phyloP scores from a whole-genome alignment of 2,888 invertebrate species.

The Cylloceria caligata region DNA sequence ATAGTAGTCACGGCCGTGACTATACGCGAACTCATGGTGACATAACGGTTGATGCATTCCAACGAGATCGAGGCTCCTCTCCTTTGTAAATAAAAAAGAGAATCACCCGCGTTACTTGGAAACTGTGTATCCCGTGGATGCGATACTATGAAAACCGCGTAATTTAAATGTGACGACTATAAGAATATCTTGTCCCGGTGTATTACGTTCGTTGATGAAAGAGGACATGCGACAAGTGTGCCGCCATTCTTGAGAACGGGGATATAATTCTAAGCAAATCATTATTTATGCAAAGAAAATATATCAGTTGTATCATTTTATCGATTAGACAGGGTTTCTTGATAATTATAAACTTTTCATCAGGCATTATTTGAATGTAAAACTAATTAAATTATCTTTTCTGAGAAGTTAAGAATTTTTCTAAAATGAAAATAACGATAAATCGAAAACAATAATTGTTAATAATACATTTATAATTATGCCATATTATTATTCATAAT shows the following conservation, averaged over 20 bases:
- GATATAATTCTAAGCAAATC: not conserved
- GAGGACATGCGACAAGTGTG: conserved; percentile 38
- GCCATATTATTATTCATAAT: too few relatives aligned
- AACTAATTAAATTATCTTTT: not conserved
- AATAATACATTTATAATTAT: too few relatives aligned
- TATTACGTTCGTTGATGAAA: conserved; percentile 49
- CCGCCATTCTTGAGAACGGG: not conserved
- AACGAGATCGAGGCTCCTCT: conserved; percentile 68
- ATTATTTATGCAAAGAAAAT: not conserved
- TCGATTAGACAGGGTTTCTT: too few relatives aligned
- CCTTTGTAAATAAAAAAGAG: conserved; percentile 33
- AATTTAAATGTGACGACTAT: conserved; percentile 16
- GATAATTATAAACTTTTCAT: too few relatives aligned
- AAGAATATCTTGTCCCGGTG: conserved; percentile 32
- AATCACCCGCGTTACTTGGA: conserved; percentile 27
- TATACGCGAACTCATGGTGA: conserved; percentile 72
- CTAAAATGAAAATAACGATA: too few relatives aligned
- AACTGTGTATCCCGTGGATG: conserved; percentile 36
- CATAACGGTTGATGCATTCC: conserved; percentile 79
- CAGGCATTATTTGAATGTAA: not conserved
- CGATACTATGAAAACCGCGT: conserved; percentile 20
- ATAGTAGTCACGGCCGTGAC: conserved; percentile 44
- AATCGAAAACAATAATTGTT: too few relatives aligned
- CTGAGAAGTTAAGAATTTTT: too few relatives aligned
- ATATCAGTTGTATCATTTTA: not conserved